Evolutionary conservation across 2,113 vertebrate species (phyloP).

Genomic region (Lipophrys pholis): DNA sequence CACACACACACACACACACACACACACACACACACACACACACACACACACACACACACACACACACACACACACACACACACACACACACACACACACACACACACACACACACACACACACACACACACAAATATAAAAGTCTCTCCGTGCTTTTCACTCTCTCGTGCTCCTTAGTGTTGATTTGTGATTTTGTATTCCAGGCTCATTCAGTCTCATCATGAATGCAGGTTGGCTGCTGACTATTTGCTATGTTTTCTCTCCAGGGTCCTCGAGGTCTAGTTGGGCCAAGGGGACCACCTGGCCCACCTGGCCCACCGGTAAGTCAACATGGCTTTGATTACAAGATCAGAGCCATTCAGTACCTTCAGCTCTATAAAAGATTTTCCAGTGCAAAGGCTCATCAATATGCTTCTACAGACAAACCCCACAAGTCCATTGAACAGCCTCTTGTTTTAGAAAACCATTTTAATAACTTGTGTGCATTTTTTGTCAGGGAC

Average conservation of each 20-base stretch:
- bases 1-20: conserved; percentile 48
- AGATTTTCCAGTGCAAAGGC: neutral
- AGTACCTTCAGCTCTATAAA: conserved; percentile 32
- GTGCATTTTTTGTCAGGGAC: conserved; percentile 79
- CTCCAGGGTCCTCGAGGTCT: conserved; percentile 88
- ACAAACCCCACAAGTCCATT: conserved; percentile 21
- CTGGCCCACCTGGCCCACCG: conserved; percentile 84
- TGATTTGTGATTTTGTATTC: conserved; percentile 67
- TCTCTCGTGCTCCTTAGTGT: conserved; percentile 19
- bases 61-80: conserved; percentile 54
- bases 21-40: conserved; percentile 36
- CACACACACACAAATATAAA: conserved; percentile 8
- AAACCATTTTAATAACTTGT: conserved; percentile 14
- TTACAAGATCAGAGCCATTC: conserved; percentile 48
- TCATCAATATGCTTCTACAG: conserved; percentile 23
- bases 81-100: conserved; percentile 43
- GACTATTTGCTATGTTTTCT: conserved; percentile 68
- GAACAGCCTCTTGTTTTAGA: conserved; percentile 3
- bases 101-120: conserved; percentile 36
- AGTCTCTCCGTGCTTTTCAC: conserved; percentile 31
- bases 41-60: neutral
- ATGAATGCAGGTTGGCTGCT: conserved; percentile 52
- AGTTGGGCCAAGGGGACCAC: conserved; percentile 86
- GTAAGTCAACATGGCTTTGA: conserved; percentile 75
- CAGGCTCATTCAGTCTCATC: conserved; percentile 38